Evolutionary conservation across 1,140 invertebrate species (phyloP).

Genomic region (Pomacea maculata): DNA sequence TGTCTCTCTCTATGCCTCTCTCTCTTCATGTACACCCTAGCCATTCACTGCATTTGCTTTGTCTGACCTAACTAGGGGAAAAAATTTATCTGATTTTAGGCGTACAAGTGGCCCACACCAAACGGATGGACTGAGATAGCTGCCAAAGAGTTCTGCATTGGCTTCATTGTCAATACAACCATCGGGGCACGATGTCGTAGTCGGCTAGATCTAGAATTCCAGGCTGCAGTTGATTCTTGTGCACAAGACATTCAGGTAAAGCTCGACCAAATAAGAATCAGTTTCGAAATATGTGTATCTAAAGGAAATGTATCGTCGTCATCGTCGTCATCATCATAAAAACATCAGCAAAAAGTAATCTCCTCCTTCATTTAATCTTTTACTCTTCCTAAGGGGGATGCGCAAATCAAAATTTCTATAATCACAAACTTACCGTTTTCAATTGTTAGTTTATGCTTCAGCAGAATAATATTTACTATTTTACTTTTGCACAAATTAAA

Average conservation of each 20-base stretch:
- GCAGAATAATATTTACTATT: too few species aligned
- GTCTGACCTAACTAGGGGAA: background rate
- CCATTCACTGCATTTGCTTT: background rate
- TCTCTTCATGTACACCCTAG: background rate
- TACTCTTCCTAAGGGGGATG: too few species aligned
- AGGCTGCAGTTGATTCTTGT: constrained; percentile 32
- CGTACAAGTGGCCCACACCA: constrained; percentile 37
- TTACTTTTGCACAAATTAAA: too few species aligned
- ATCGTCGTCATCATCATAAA: too few species aligned
- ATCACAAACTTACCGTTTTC: too few species aligned
- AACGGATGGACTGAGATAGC: constrained; percentile 32
- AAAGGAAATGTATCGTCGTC: too few species aligned
- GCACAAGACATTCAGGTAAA: constrained; percentile 45
- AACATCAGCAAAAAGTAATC: too few species aligned
- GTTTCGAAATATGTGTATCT: too few species aligned
- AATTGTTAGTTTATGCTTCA: too few species aligned
- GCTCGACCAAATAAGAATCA: background rate
- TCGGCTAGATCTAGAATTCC: constrained; percentile 23
- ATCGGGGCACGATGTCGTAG: constrained; percentile 33
- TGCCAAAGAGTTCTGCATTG: constrained; percentile 33
- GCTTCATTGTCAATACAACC: constrained; percentile 22
- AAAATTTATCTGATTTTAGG: constrained; percentile 20
- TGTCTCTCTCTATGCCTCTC: too few species aligned
- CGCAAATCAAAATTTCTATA: too few species aligned
- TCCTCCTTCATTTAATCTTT: background rate